Evolutionary conservation across 2,888 invertebrate species (phyloP).

Genomic region (Melitaea athalia): DNA sequence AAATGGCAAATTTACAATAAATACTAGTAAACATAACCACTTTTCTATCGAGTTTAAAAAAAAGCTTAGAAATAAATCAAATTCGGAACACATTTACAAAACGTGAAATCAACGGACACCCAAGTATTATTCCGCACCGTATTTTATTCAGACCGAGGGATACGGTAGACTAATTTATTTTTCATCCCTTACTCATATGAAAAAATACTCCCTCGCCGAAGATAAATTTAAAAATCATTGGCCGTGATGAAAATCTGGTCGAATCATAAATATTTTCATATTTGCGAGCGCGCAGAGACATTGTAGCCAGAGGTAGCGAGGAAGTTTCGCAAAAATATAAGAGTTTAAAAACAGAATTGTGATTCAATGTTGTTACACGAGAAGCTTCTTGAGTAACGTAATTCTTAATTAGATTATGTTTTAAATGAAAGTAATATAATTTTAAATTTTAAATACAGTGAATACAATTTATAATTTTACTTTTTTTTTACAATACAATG

Average conservation of each 20-base stretch:
- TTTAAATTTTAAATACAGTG: too few relatives aligned
- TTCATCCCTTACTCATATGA: conserved; percentile 44
- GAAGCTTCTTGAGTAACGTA: neutral
- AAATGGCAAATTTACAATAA: too few relatives aligned
- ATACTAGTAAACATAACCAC: neutral
- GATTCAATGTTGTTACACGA: neutral
- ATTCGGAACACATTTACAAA: conserved; percentile 19
- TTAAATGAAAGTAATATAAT: too few relatives aligned
- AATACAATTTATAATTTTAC: too few relatives aligned
- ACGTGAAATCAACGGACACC: conserved; percentile 23
- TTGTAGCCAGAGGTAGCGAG: conserved; percentile 12
- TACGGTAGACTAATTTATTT: conserved; percentile 50
- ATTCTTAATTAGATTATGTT: neutral
- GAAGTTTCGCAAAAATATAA: neutral
- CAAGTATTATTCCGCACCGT: conserved; percentile 38
- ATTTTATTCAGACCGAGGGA: conserved; percentile 44
- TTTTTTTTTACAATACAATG: too few relatives aligned
- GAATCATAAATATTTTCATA: conserved; percentile 47
- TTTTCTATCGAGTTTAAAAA: neutral
- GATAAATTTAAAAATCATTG: conserved; percentile 49
- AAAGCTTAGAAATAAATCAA: conserved; percentile 22
- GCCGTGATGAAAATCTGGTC: conserved; percentile 43
- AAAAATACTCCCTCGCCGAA: conserved; percentile 44
- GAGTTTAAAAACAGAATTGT: neutral
- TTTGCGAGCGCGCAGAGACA: conserved; percentile 25